Evolutionary conservation across 23 tunicate genomes (phyloP).

Genomic region (Halocynthia roretzi): DNA sequence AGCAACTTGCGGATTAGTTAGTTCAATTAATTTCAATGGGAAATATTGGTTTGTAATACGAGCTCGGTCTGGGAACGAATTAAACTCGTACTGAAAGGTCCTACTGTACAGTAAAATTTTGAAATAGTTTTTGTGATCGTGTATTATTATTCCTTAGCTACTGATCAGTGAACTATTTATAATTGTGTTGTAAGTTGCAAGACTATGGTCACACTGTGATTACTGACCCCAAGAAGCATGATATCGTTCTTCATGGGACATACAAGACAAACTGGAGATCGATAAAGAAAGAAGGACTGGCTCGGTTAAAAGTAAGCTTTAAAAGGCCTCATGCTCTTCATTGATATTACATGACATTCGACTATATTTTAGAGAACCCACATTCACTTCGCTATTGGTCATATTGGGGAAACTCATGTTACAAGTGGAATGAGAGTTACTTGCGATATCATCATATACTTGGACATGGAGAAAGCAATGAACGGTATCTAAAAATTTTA

Average conservation of each 20-base stretch:
- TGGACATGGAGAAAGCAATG: conserved; percentile 56
- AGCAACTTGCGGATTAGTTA: no score
- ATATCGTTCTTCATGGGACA: conserved; percentile 53
- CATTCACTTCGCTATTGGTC: conserved; percentile 66
- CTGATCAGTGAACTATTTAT: neutral
- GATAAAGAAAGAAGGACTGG: conserved; percentile 51
- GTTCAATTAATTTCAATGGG: no score
- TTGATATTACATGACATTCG: neutral
- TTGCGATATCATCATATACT: conserved; percentile 35
- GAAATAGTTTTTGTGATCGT: no score
- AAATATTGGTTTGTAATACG: no score
- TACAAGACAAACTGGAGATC: conserved; percentile 36
- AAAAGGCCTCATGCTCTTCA: neutral
- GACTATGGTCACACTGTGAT: conserved; percentile 22
- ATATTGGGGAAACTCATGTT: conserved; percentile 41
- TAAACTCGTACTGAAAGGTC: no score
- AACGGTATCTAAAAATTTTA: neutral
- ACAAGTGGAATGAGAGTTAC: conserved; percentile 63
- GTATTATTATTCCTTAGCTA: neutral
- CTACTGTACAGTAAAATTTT: no score
- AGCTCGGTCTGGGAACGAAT: no score
- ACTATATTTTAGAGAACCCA: conserved; percentile 28
- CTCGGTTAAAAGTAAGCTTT: conserved; percentile 46
- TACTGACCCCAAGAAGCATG: conserved; percentile 27
- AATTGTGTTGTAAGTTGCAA: conserved; percentile 4